Evolutionary conservation across 2,113 vertebrate species (phyloP).

Genomic region (Lepidiolamprologus cunningtoni): DNA sequence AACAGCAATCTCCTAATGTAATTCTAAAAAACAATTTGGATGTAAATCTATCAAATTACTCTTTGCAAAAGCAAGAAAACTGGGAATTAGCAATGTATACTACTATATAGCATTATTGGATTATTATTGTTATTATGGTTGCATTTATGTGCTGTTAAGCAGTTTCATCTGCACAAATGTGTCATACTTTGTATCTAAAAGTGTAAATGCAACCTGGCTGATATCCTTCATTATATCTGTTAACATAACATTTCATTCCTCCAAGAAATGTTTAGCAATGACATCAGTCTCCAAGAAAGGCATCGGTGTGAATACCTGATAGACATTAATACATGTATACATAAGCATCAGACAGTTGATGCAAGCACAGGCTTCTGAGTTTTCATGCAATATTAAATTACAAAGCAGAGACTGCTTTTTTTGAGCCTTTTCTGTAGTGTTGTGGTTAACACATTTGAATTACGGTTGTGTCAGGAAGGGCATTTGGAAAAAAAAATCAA

Average conservation of each 20-base stretch:
- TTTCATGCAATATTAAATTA: not conserved
- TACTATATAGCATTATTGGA: not conserved
- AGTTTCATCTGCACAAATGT: not conserved
- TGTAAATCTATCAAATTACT: not conserved
- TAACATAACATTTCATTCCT: not conserved
- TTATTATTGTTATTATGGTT: not conserved
- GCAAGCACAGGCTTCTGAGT: not conserved
- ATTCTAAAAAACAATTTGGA: not conserved
- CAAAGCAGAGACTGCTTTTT: not conserved
- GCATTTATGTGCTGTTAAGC: not conserved
- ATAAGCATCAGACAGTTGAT: not conserved
- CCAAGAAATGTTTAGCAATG: not conserved
- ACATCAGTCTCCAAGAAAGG: not conserved
- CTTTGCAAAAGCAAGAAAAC: not conserved
- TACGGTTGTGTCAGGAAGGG: not conserved
- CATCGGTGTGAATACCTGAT: not conserved
- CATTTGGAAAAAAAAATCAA: not conserved
- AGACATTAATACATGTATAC: not conserved
- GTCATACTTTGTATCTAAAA: not conserved
- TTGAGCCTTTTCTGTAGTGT: not conserved
- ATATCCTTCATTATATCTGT: not conserved
- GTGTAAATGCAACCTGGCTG: not conserved
- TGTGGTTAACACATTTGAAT: not conserved
- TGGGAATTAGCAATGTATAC: not conserved
- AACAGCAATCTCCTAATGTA: not conserved